Conservation (phyloP, 2,888 invertebrate genomes). For the Craniophora ligustri region DNA sequence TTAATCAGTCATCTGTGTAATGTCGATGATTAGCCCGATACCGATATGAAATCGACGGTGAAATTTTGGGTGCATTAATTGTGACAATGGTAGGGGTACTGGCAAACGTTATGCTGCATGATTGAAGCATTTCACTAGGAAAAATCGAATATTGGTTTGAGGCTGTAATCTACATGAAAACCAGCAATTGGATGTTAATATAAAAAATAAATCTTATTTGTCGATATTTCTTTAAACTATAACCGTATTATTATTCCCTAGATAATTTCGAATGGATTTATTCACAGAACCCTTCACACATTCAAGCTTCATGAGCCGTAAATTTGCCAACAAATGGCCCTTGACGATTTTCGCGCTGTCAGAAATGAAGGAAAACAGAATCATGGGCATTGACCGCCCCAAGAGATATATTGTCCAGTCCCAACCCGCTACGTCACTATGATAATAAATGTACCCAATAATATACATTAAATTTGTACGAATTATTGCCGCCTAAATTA, state of each 20-base stretch:
- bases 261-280: constrained; percentile 44
- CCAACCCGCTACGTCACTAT: constrained; percentile 65
- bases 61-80: constrained; percentile 66
- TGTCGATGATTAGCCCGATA: constrained; percentile 81
- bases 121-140: not conserved
- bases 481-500: constrained; percentile 69
- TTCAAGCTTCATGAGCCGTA: constrained; percentile 79
- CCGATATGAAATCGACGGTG: constrained; percentile 78
- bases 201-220: too few species aligned
- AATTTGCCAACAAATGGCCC: constrained; percentile 83
- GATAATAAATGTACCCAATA: constrained; percentile 63
- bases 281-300: constrained; percentile 69
- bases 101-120: constrained; percentile 30
- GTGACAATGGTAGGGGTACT: constrained; percentile 42
- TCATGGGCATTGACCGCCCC: constrained; percentile 62
- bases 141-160: too few species aligned
- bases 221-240: constrained; percentile 19
- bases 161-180: too few species aligned
- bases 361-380: constrained; percentile 82
- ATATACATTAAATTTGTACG: constrained; percentile 48
- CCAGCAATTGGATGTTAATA: too few species aligned
- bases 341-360: constrained; percentile 81
- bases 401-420: constrained; percentile 72
- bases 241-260: constrained; percentile 33
- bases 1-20: constrained; percentile 85